These are phyloP conservation scores for Steinernema khuongi DNA, from an alignment of 1,140 invertebrate species.

Conservation along the genomic window DNA sequence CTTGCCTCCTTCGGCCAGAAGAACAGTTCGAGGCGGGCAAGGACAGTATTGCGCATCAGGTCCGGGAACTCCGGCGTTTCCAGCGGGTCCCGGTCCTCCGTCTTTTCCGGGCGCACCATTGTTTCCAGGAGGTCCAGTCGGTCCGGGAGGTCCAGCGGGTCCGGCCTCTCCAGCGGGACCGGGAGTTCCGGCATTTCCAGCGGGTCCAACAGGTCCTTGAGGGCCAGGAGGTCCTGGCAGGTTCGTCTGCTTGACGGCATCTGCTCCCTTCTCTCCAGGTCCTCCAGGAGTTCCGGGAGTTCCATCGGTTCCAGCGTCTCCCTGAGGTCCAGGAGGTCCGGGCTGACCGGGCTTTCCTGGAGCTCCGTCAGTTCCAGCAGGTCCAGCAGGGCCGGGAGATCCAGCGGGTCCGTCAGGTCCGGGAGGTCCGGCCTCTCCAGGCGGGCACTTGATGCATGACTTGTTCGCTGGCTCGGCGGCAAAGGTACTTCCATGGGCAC, in stretches of 20 bases:
- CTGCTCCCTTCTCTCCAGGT: conserved; percentile 28
- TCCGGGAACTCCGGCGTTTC: conserved; percentile 40
- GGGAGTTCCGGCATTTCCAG: conserved; percentile 28
- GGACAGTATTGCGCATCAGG: conserved; percentile 26
- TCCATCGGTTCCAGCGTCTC: conserved; percentile 53
- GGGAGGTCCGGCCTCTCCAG: conserved; percentile 31
- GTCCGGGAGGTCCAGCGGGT: conserved; percentile 49
- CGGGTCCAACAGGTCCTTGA: conserved; percentile 9
- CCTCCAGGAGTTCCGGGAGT: conserved; percentile 32
- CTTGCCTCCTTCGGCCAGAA: not conserved
- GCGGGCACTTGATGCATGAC: conserved; percentile 29
- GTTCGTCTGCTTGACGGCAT: not conserved
- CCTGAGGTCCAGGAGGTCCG: conserved; percentile 50
- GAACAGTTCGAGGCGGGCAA: conserved; percentile 24
- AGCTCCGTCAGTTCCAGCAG: conserved; percentile 25
- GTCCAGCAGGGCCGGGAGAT: conserved; percentile 20
- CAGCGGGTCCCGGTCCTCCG: conserved; percentile 36
- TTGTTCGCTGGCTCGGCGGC: not conserved
- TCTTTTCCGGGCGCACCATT: conserved; percentile 36
- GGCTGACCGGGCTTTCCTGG: conserved; percentile 47
- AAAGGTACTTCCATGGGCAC: conserved; percentile 11
- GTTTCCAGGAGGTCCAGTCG: conserved; percentile 52
- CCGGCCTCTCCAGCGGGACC: conserved; percentile 51
- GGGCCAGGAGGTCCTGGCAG: conserved; percentile 25
- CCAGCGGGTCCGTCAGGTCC: conserved; percentile 29